Evolutionary conservation across 2,888 invertebrate genomes (phyloP).

Genomic region (Oeneis ivallda): DNA sequence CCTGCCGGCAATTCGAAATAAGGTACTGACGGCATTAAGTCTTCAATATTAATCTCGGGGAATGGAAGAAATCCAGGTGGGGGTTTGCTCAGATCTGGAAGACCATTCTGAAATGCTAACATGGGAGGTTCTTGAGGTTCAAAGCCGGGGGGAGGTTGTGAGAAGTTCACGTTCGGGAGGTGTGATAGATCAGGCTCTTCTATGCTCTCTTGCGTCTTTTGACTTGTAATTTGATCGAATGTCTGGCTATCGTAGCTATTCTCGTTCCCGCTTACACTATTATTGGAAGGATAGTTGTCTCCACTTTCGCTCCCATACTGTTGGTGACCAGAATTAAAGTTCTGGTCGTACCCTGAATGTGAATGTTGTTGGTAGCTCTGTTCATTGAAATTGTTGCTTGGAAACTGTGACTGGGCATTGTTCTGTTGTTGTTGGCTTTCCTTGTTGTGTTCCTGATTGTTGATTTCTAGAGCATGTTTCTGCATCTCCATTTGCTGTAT

Average conservation of each 20-base stretch:
- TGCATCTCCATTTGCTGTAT: slow-evolving; percentile 92
- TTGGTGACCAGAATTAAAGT: slow-evolving; percentile 60
- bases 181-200: slow-evolving; percentile 64
- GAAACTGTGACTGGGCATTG: slow-evolving; percentile 58
- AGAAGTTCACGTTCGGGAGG: slow-evolving; percentile 74
- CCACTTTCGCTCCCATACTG: slow-evolving; percentile 70
- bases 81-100: slow-evolving; percentile 92
- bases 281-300: slow-evolving; percentile 71
- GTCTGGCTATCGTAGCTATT: slow-evolving; percentile 75
- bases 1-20: slow-evolving; percentile 99
- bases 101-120: slow-evolving; percentile 81
- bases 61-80: slow-evolving; percentile 89
- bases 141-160: slow-evolving; percentile 76
- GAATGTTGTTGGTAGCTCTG: slow-evolving; percentile 60
- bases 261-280: slow-evolving; percentile 76
- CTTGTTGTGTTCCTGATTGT: slow-evolving; percentile 60
- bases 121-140: slow-evolving; percentile 51
- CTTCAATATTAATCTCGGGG: slow-evolving; percentile 82
- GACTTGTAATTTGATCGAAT: slow-evolving; percentile 66
- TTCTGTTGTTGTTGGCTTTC: slow-evolving; percentile 57
- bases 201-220: slow-evolving; percentile 52
- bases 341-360: slow-evolving; percentile 61
- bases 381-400: slow-evolving; percentile 64
- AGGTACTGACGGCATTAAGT: slow-evolving; percentile 93
- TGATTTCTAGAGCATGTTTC: slow-evolving; percentile 84